Evolutionary conservation across 2,113 vertebrate species (phyloP).

Genomic region (Panurus biarmicus): DNA sequence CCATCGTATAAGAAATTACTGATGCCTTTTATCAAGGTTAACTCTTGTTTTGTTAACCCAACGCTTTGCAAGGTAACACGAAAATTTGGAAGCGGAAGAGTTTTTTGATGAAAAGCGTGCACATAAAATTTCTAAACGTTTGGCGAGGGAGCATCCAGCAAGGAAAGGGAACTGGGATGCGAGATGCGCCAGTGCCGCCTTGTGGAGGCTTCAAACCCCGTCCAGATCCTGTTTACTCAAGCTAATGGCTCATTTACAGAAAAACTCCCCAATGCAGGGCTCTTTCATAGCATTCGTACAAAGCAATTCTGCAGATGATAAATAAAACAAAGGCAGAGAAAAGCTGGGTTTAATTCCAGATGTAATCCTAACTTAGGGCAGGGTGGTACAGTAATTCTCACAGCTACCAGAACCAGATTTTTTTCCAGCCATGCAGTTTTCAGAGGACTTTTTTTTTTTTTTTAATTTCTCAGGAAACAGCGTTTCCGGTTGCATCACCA

Average conservation of each 20-base stretch:
- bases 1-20: conserved; percentile 43
- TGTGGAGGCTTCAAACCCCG: conserved; percentile 71
- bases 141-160: background rate
- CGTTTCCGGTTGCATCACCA: background rate
- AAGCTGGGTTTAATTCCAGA: background rate
- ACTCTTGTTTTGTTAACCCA: conserved; percentile 66
- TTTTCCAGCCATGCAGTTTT: background rate
- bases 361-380: background rate
- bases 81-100: conserved; percentile 75
- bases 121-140: conserved; percentile 68
- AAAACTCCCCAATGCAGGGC: background rate
- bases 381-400: background rate
- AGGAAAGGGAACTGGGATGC: conserved; percentile 48
- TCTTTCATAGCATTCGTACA: background rate
- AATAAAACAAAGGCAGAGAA: conserved; percentile 4
- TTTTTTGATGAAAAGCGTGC: conserved; percentile 67
- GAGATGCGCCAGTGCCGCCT: conserved; percentile 96
- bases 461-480: background rate
- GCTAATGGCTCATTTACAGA: background rate
- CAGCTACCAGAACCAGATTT: background rate
- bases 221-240: background rate
- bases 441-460: background rate
- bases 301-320: conserved; percentile 1
- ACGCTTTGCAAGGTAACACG: conserved; percentile 59
- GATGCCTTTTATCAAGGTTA: conserved; percentile 62